Base-by-base conservation (phyloP, 2,113 vertebrate genomes). In the Condylura cristata region DNA sequence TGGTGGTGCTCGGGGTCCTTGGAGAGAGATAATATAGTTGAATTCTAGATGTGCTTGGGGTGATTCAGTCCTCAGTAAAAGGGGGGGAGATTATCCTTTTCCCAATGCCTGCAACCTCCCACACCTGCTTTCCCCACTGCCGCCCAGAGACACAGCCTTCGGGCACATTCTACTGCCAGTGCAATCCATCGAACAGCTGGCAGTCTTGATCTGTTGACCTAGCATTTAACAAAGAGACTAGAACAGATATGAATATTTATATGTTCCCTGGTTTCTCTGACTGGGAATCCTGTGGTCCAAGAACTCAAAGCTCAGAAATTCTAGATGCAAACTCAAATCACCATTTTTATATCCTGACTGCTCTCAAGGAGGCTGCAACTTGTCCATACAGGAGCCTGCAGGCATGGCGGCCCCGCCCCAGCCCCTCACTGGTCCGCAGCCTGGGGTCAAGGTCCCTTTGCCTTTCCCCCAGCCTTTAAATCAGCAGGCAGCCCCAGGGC, bases 251-350 rank as follows among this genome's bases (percentile, higher is more conserved):
- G 46, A 66, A 41, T 53, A 93, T 26, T 70, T 71, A 70, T 66
- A 26, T 81, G 20, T 60, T 46, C 85, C 37, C 46, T 90, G n/a
- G 34, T 56, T 93, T 93, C 78, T 63, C 13, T 88, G 84, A 75
- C 0, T 63, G 11, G 76, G 65, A 81, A 39, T 34, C 24, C 44
- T 72, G 80, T 83, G 34, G 70, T 68, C 53, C 78, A 95, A 96
- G 81, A 84, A 71, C 76, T 66, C 58, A n/a, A 96, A 93, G 81
- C 48, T 85, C 53, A 92, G 61, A 92, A 92, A 93, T 87, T 91
- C 56, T 84, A 94, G 81, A 85, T 78, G 78, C 39, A 91, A 93
- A 82, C 61, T 72, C 26, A 81, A 76, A 93, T 92, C 60, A 82
- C 46, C 84, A 80, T 93, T 93, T 96, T 92, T 75, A 39, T 80